A percentile compares a stretch with the other conserved stretches of the same genome.
Evolutionary conservation across 2,113 vertebrate species (phyloP).

Genomic region (Eptatretus burgeri): DNA sequence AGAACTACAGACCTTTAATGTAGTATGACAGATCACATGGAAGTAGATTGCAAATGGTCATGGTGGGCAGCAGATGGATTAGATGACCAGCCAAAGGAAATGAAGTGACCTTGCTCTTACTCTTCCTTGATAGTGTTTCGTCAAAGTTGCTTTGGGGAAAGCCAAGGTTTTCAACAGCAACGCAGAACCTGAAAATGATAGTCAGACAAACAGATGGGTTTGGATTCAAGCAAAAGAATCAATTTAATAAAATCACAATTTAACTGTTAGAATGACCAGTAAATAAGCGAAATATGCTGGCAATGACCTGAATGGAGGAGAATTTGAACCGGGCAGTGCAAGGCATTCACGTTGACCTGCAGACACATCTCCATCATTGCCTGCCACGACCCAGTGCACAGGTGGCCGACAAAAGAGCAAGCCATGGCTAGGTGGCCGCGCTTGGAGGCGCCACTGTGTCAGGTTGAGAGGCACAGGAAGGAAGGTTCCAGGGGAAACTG

Average conservation of each 20-base stretch:
- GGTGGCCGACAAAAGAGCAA: slow-evolving; percentile 80
- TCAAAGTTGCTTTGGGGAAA: too few relatives aligned
- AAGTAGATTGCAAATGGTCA: slow-evolving; percentile 63
- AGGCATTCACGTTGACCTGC: slow-evolving; percentile 78
- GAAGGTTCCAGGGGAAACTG: slow-evolving; percentile 52
- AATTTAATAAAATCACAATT: not conserved
- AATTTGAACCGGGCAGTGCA: not conserved
- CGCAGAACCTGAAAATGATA: slow-evolving; percentile 39
- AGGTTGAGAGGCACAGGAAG: slow-evolving; percentile 62
- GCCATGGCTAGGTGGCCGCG: slow-evolving; percentile 56
- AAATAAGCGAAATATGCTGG: not conserved
- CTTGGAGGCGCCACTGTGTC: slow-evolving; percentile 76
- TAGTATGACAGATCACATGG: slow-evolving; percentile 77
- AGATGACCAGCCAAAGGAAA: slow-evolving; percentile 37
- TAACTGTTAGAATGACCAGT: not conserved
- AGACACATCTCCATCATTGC: slow-evolving; percentile 38
- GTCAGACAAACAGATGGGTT: slow-evolving; percentile 2
- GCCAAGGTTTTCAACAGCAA: slow-evolving; percentile 80
- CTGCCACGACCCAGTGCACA: slow-evolving; percentile 79
- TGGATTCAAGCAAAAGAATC: slow-evolving; percentile 1
- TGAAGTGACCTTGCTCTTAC: too few relatives aligned
- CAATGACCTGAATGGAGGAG: not conserved
- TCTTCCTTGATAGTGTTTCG: too few relatives aligned
- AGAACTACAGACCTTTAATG: slow-evolving; percentile 34
- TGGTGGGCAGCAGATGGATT: slow-evolving; percentile 56